phyloP scores from a whole-genome alignment of 2,888 invertebrate genomes.

The Pseudococcus jackbeardsleyi region DNA sequence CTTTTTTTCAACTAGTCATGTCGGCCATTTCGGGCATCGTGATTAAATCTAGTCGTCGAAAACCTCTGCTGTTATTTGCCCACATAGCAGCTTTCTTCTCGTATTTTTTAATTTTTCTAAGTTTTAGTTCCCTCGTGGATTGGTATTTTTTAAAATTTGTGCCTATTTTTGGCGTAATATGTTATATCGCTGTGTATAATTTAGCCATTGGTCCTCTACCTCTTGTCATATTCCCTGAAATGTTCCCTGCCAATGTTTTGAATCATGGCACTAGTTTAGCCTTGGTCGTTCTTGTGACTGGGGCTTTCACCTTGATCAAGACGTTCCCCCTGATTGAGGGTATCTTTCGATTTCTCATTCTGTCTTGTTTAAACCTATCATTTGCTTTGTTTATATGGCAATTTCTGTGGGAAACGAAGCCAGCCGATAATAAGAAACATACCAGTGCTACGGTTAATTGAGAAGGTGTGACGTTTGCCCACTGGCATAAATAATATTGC shows the following conservation, averaged over 20 bases:
- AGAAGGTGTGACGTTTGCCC: neutral
- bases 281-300: neutral
- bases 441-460: neutral
- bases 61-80: neutral
- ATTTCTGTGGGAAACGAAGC: slow-evolving; percentile 28
- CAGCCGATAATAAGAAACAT: neutral
- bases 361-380: slow-evolving; percentile 6
- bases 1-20: slow-evolving; percentile 69
- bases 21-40: slow-evolving; percentile 19
- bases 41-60: slow-evolving; percentile 1
- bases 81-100: slow-evolving; percentile 16
- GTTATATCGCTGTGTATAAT: slow-evolving; percentile 7
- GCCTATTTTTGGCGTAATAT: slow-evolving; percentile 14
- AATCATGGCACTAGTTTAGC: slow-evolving; percentile 16
- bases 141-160: neutral
- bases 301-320: slow-evolving; percentile 11
- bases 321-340: neutral
- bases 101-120: neutral
- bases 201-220: slow-evolving; percentile 33
- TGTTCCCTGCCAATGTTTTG: slow-evolving; percentile 33
- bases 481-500: neutral
- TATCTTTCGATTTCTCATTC: neutral
- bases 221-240: slow-evolving; percentile 10
- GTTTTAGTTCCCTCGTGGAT: neutral
- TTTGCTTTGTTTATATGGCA: slow-evolving; percentile 16